Evolutionary conservation across 2,888 invertebrate genomes (phyloP).

Genomic region (Glomeris marginata): DNA sequence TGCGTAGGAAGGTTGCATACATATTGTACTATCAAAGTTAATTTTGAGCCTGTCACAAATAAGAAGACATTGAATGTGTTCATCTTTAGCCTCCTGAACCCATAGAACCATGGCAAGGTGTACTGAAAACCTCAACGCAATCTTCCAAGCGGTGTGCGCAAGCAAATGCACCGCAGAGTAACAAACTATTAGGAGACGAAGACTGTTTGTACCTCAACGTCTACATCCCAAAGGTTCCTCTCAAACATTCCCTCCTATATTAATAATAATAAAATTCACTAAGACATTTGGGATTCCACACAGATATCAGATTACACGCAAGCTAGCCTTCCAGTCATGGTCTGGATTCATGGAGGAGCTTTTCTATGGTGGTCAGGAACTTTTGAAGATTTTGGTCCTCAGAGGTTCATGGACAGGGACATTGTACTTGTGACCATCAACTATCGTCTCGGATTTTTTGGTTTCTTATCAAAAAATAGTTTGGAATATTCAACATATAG

Average conservation of each 20-base stretch:
- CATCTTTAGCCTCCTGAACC: no score
- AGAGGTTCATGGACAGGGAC: slow-evolving; percentile 35
- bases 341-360: slow-evolving; percentile 29
- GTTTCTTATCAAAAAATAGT: background rate
- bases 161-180: no score
- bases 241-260: background rate
- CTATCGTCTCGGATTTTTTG: slow-evolving; percentile 35
- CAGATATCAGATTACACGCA: background rate
- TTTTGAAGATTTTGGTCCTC: slow-evolving; percentile 28
- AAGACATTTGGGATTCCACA: background rate
- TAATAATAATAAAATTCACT: background rate
- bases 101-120: no score
- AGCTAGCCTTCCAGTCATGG: slow-evolving; percentile 21
- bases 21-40: no score
- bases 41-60: no score
- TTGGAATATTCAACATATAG: background rate
- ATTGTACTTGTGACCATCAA: slow-evolving; percentile 35
- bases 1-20: no score
- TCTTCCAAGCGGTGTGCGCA: no score
- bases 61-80: no score
- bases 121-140: no score
- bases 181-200: background rate
- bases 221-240: slow-evolving; percentile 1
- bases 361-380: slow-evolving; percentile 21
- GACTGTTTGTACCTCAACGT: slow-evolving; percentile 9